Conservation (phyloP, 2,797 vertebrate genomes). For the Cynopterus sphinx region DNA sequence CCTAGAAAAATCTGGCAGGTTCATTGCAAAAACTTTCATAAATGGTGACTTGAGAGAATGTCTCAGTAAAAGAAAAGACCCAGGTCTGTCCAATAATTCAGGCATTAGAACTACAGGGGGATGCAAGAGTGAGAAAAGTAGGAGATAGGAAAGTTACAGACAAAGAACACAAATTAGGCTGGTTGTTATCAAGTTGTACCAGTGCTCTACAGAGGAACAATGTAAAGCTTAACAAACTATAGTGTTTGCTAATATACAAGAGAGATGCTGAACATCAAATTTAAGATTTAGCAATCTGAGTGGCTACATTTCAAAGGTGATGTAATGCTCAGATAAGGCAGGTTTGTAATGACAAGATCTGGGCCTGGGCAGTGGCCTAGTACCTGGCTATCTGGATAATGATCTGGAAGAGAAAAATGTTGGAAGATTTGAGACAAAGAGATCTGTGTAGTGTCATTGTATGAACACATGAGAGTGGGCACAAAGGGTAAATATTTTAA, state of each 20-base stretch:
- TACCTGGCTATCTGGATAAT: neutral
- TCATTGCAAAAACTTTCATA: neutral
- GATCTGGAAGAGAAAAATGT: neutral
- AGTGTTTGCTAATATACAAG: neutral
- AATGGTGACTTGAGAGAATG: neutral
- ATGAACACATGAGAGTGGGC: neutral
- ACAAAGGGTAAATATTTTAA: neutral
- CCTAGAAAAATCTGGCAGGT: neutral
- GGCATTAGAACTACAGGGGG: neutral
- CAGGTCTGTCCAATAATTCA: neutral
- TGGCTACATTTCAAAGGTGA: neutral
- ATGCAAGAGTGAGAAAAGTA: neutral
- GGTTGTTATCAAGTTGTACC: neutral
- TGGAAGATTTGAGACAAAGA: neutral
- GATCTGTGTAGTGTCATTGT: neutral
- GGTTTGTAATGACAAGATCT: neutral
- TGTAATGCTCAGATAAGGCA: neutral
- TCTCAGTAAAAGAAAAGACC: neutral
- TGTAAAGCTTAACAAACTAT: neutral
- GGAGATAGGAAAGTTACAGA: neutral
- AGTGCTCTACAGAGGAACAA: neutral
- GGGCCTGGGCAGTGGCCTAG: neutral
- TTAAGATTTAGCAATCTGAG: neutral
- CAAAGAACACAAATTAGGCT: neutral
- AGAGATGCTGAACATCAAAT: neutral